Base-by-base conservation (phyloP, 2,888 invertebrate species). In the Patella pellucida region DNA sequence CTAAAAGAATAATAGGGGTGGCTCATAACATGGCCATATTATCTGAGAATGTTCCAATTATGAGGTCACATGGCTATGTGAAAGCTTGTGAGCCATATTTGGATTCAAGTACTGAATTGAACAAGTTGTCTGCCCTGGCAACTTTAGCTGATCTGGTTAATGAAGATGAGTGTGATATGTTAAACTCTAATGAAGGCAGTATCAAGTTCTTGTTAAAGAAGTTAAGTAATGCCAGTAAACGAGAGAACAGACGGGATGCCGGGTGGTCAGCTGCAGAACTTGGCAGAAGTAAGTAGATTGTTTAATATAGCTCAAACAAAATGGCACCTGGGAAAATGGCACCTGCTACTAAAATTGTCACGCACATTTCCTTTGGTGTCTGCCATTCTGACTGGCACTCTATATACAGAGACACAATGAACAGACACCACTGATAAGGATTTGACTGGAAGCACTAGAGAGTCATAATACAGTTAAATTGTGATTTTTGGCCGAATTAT, bases 71-170 rank as follows among this genome's bases (percentile, higher is more conserved):
- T 2, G 82, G 78, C 23, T 76, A 79, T 41, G 79, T 80, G 0
- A 69, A 76, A 12, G 71, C 77, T 1, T 68, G 82, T 9, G 67
- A 78, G 16, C 83, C 82, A 0, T 84, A 78, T 67, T 74, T 85
- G 12, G 71, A 78, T 7, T 81, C 82, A 2, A 69, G 75, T 7
- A 67, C 67, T 11, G 80, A 82, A 15, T 80, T 77, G 72, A 56
- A 73, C 9, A 54, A 72, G 9, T 73, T 86, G 41, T 74, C 77
- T 2, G 78, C 79, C 15, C 71, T 86, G 9, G 79, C 82, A 1
- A 79, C 76, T 14, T 73, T 85, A 12, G 83, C 85, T n/a, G 80
- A 82, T 27, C 77, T 86, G 11, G 77, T 84, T 14, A 77, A 84
- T 69, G 86, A 86, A 72, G 67, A 81, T 51, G 82, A 85, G 62